A percentile compares a stretch with the other conserved stretches of the same genome.
Conservation (phyloP, 2,888 invertebrate genomes). For the Schrankia costaestrigalis region DNA sequence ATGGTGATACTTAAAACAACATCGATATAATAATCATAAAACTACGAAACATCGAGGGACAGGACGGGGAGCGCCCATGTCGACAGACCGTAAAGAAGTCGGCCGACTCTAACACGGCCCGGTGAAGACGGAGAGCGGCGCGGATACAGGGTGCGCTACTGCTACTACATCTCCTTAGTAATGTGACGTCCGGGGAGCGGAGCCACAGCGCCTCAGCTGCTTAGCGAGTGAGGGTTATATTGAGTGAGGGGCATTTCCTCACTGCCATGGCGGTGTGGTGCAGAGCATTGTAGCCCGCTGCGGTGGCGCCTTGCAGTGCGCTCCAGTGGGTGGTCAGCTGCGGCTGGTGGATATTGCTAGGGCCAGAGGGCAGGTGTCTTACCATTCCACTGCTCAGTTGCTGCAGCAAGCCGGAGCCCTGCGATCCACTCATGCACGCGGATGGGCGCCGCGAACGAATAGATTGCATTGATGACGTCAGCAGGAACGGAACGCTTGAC, state of each 20-base stretch:
- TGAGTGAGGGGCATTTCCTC: slow-evolving; percentile 88
- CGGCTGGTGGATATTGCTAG: slow-evolving; percentile 77
- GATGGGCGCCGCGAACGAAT: slow-evolving; percentile 88
- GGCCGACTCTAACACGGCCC: background rate
- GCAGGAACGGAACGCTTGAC: slow-evolving; percentile 91
- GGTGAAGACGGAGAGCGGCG: slow-evolving; percentile 1
- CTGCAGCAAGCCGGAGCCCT: slow-evolving; percentile 89
- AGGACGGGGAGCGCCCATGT: slow-evolving; percentile 47
- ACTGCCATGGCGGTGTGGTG: slow-evolving; percentile 80
- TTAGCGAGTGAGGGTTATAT: slow-evolving; percentile 84
- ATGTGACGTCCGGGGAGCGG: background rate
- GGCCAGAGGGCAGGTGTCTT: slow-evolving; percentile 88
- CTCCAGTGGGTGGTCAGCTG: slow-evolving; percentile 68
- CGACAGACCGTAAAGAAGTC: slow-evolving; percentile 16
- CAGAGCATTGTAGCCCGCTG: slow-evolving; percentile 77
- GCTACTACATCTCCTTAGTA: background rate
- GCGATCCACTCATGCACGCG: slow-evolving; percentile 84
- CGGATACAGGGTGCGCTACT: slow-evolving; percentile 1
- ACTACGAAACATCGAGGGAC: slow-evolving; percentile 55
- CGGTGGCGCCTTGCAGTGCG: slow-evolving; percentile 72
- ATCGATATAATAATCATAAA: slow-evolving; percentile 43
- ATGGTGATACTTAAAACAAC: slow-evolving; percentile 47
- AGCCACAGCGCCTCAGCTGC: slow-evolving; percentile 9
- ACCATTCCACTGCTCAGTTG: slow-evolving; percentile 96
- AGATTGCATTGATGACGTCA: slow-evolving; percentile 82